phyloP scores from a whole-genome alignment of 2,888 invertebrate genomes.

The Dicyrtoma fusca region DNA sequence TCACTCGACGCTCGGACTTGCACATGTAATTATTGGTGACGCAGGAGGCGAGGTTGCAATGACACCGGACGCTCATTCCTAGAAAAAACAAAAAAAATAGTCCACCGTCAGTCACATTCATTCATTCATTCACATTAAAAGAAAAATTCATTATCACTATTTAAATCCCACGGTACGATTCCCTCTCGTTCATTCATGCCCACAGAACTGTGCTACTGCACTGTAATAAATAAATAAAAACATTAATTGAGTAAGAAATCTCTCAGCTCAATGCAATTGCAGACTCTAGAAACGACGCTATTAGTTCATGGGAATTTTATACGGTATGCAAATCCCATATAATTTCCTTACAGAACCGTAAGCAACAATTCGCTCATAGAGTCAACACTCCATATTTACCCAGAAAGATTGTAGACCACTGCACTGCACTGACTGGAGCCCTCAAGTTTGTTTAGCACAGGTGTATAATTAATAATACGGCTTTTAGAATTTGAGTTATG shows the following conservation, averaged over 20 bases:
- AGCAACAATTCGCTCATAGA: background rate
- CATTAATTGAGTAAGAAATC: too few species aligned
- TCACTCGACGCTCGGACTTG: conserved; percentile 44
- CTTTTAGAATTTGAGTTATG: conserved; percentile 29
- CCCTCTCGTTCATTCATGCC: background rate
- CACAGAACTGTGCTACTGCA: background rate
- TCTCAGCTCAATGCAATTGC: too few species aligned
- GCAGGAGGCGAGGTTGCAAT: conserved; percentile 46
- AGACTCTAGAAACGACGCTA: too few species aligned
- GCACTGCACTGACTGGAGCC: too few species aligned
- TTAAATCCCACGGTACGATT: background rate
- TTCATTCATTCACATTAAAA: background rate
- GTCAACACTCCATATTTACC: too few species aligned
- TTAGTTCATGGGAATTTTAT: too few species aligned
- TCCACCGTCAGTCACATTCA: conserved; percentile 4
- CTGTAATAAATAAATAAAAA: too few species aligned
- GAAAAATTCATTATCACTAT: background rate
- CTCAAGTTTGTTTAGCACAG: too few species aligned
- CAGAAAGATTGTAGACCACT: too few species aligned
- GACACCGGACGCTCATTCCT: conserved; percentile 49
- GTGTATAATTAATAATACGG: background rate
- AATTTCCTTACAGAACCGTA: too few species aligned
- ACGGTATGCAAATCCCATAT: too few species aligned
- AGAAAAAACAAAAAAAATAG: background rate
- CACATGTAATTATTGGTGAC: conserved; percentile 48